Conservation (phyloP, 2,888 invertebrate species). For the Eurytoma californica region DNA sequence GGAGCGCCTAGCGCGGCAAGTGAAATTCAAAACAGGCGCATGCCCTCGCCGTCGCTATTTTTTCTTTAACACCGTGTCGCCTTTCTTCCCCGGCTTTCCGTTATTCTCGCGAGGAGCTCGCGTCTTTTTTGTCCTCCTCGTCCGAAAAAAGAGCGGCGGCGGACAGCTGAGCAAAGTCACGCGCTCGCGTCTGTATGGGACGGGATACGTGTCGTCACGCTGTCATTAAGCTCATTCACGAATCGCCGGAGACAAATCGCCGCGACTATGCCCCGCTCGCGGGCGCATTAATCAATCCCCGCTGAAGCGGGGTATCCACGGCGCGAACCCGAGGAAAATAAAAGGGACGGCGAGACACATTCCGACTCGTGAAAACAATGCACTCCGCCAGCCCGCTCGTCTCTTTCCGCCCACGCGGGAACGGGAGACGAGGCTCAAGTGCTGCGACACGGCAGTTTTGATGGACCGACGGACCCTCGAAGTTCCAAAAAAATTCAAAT, state of each 20-base stretch:
- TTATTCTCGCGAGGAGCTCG: background rate
- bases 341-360: background rate
- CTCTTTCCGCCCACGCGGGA: slow-evolving; percentile 1
- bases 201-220: slow-evolving; percentile 34
- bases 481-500: too few relatives aligned
- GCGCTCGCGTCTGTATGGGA: background rate
- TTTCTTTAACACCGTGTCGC: slow-evolving; percentile 4
- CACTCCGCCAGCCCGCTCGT: slow-evolving; percentile 2
- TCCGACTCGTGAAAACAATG: slow-evolving; percentile 33
- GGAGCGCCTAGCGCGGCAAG: slow-evolving; percentile 28
- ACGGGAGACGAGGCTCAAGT: background rate
- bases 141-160: slow-evolving; percentile 1
- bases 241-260: slow-evolving; percentile 49
- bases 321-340: background rate
- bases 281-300: slow-evolving; percentile 49
- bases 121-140: background rate
- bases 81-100: background rate
- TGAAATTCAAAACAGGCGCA: slow-evolving; percentile 47
- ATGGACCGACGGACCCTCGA: background rate
- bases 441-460: background rate
- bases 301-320: background rate
- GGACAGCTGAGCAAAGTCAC: slow-evolving; percentile 29
- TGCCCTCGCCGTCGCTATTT: background rate
- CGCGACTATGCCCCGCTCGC: slow-evolving; percentile 4
- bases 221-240: slow-evolving; percentile 42